A percentile compares a stretch with the other conserved stretches of the same genome.
phyloP scores from a whole-genome alignment of 2,797 vertebrate species.

The Sebastes minor region DNA sequence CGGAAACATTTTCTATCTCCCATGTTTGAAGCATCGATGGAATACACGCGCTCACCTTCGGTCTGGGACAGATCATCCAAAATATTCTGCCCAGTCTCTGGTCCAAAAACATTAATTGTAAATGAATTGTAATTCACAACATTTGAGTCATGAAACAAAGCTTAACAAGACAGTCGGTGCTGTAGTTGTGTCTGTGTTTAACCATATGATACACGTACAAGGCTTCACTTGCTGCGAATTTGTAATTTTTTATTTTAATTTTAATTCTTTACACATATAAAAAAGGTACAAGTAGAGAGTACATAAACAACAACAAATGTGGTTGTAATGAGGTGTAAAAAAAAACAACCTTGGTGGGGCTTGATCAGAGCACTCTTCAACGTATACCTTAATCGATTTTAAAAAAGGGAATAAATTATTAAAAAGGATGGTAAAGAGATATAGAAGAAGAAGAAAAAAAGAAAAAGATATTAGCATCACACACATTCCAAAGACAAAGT shows the following conservation, averaged over 20 bases:
- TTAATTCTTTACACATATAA: background rate
- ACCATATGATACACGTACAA: background rate
- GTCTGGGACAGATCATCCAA: background rate
- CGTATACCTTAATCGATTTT: too few relatives aligned
- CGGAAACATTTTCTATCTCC: background rate
- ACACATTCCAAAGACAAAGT: too few relatives aligned
- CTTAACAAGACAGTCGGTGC: background rate
- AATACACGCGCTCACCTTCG: background rate
- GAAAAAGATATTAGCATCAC: too few relatives aligned
- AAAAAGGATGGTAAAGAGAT: too few relatives aligned
- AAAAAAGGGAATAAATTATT: too few relatives aligned
- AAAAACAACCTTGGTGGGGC: too few relatives aligned
- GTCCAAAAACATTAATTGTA: background rate
- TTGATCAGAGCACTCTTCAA: too few relatives aligned
- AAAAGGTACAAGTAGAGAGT: background rate
- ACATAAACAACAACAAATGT: background rate
- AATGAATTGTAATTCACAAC: background rate
- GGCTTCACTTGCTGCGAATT: background rate
- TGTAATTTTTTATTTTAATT: background rate
- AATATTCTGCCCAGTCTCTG: background rate
- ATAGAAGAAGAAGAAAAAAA: too few relatives aligned
- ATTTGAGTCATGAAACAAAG: background rate
- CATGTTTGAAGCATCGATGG: background rate
- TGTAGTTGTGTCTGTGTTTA: background rate
- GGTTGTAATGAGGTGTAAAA: too few relatives aligned